These are phyloP conservation scores for Empidonax alnorum DNA, from an alignment of 2,113 vertebrate genomes.

Conservation along the genomic window DNA sequence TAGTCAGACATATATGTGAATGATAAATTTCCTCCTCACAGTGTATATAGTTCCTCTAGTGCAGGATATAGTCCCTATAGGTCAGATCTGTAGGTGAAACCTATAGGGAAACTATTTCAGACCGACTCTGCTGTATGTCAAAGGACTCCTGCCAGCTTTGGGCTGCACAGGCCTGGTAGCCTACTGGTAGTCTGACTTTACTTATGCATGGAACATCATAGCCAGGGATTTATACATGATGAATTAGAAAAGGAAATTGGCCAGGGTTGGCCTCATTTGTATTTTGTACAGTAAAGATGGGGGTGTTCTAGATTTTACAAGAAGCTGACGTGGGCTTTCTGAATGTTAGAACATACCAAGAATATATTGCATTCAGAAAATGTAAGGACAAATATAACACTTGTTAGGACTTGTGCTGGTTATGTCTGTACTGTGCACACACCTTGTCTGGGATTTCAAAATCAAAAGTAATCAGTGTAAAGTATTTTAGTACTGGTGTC, in stretches of 20 bases:
- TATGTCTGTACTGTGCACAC: not conserved
- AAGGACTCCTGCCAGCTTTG: not conserved
- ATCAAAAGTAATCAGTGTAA: not conserved
- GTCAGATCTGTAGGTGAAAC: not conserved
- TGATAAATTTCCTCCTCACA: not conserved
- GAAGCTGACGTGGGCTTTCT: not conserved
- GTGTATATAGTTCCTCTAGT: not conserved
- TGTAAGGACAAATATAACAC: not conserved
- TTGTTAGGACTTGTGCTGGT: not conserved
- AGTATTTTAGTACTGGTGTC: not conserved
- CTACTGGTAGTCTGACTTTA: not conserved
- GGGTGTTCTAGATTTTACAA: not conserved
- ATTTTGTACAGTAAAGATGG: not conserved
- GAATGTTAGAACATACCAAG: not conserved
- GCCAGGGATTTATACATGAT: not conserved
- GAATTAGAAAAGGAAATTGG: not conserved
- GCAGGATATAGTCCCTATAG: not conserved
- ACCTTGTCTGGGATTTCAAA: not conserved
- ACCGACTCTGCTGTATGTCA: not conserved
- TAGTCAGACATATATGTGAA: rapidly evolving
- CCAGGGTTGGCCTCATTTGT: not conserved
- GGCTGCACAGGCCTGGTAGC: not conserved
- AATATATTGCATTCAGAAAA: not conserved
- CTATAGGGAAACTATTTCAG: not conserved
- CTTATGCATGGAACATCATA: not conserved